A percentile compares a stretch with the other conserved stretches of the same genome.
phyloP scores from a whole-genome alignment of 2,797 vertebrate genomes.

The Parauchenoglanis punctatus region DNA sequence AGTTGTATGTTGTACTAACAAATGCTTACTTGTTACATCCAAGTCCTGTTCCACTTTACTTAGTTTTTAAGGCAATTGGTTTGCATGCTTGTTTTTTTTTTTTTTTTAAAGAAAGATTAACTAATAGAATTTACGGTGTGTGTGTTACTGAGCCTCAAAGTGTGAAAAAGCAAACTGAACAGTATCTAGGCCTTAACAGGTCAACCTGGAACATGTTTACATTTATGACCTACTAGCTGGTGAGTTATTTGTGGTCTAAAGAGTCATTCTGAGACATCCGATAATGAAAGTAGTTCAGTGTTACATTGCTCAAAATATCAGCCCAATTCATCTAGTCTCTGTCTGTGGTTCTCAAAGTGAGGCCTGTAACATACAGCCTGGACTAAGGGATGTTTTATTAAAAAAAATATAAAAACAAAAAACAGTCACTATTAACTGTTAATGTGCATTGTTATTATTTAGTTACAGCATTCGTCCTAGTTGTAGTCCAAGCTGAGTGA shows the following conservation, averaged over 20 bases:
- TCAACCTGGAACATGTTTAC: neutral
- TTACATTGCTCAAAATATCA: neutral
- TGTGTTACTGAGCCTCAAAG: neutral
- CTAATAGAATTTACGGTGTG: neutral
- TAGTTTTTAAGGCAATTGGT: too few relatives aligned
- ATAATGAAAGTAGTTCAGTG: neutral
- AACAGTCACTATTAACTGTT: neutral
- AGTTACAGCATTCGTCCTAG: neutral
- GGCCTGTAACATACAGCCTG: neutral
- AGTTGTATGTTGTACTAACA: too few relatives aligned
- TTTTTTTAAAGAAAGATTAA: too few relatives aligned
- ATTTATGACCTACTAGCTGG: neutral
- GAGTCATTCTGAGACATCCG: neutral
- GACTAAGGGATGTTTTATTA: neutral
- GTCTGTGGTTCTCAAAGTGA: neutral
- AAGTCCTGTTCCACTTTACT: too few relatives aligned
- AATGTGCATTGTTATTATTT: neutral
- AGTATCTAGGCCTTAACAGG: slow-evolving; percentile 15
- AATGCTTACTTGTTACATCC: too few relatives aligned
- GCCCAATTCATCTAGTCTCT: neutral
- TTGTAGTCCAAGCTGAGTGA: neutral
- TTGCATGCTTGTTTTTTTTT: too few relatives aligned
- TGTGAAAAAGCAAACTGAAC: neutral
- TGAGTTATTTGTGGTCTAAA: neutral
- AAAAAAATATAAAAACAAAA: neutral